A percentile compares a stretch with the other conserved stretches of the same genome.
phyloP scores from a whole-genome alignment of 2,888 invertebrate genomes.

The Catonia carolina region DNA sequence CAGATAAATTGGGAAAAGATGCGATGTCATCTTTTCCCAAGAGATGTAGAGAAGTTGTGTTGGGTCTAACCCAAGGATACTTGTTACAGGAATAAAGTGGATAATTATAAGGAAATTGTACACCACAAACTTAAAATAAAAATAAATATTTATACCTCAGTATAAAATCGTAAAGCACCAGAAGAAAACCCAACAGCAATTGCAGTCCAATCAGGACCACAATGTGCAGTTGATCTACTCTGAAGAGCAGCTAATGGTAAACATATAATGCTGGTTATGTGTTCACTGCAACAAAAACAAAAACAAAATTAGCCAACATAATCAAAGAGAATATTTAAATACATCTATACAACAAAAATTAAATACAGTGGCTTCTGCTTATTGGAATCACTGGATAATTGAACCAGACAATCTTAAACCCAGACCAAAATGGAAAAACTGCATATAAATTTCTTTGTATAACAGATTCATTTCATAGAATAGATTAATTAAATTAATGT shows the following conservation, averaged over 20 bases:
- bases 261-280: slow-evolving; percentile 47
- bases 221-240: slow-evolving; percentile 47
- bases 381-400: neutral
- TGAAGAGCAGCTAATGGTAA: slow-evolving; percentile 48
- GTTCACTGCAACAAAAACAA: slow-evolving; percentile 42
- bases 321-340: neutral
- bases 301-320: slow-evolving; percentile 6
- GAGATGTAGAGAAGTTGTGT: no score
- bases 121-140: no score
- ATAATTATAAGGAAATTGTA: no score
- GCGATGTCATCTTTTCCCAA: no score
- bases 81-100: no score
- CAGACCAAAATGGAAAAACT: neutral
- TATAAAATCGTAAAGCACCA: slow-evolving; percentile 81
- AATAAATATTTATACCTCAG: no score
- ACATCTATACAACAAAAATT: neutral
- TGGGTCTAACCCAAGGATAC: no score
- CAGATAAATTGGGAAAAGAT: no score
- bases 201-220: slow-evolving; percentile 89
- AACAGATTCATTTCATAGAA: no score
- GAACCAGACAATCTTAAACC: neutral
- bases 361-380: neutral
- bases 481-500: no score
- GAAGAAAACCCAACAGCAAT: slow-evolving; percentile 78
- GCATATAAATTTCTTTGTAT: no score